Percentiles rank a stretch among this genome's conserved stretches.
These are phyloP conservation scores for Glaucidium brasilianum DNA, from an alignment of 2,113 vertebrate genomes.

Conservation along the genomic window DNA sequence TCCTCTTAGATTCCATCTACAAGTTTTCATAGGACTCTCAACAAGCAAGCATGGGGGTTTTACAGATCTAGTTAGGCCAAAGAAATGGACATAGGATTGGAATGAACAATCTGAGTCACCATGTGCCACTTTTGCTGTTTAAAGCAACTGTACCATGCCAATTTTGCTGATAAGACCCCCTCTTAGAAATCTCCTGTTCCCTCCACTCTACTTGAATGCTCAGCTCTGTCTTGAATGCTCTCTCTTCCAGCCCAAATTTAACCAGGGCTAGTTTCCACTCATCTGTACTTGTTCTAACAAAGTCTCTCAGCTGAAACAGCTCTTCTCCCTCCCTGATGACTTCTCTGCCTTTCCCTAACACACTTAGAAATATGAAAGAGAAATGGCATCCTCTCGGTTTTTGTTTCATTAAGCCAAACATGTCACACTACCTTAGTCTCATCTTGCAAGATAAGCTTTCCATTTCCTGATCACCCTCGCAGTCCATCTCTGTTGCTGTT, in stretches of 20 bases:
- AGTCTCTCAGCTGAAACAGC: not conserved
- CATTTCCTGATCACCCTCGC: not conserved
- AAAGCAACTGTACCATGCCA: not conserved
- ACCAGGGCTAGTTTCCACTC: not conserved
- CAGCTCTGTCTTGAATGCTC: not conserved
- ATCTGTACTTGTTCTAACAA: not conserved
- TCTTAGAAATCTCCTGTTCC: not conserved
- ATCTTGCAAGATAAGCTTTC: slow-evolving; percentile 17
- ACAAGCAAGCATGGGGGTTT: not conserved
- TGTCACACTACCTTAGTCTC: not conserved
- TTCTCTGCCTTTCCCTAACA: not conserved
- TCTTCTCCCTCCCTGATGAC: not conserved
- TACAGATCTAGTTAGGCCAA: not conserved
- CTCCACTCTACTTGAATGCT: not conserved
- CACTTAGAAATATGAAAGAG: not conserved
- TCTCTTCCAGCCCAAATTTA: not conserved
- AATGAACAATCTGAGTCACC: not conserved
- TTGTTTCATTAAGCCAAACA: not conserved
- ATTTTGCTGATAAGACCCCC: not conserved
- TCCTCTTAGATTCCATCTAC: not conserved
- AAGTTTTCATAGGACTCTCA: not conserved
- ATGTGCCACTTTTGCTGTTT: not conserved
- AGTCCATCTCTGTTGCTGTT: not conserved
- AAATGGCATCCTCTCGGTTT: not conserved
- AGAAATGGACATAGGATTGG: not conserved